A percentile compares a stretch with the other conserved stretches of the same genome.
Conservation (phyloP, 2,113 vertebrate genomes). For the Athene noctua region DNA sequence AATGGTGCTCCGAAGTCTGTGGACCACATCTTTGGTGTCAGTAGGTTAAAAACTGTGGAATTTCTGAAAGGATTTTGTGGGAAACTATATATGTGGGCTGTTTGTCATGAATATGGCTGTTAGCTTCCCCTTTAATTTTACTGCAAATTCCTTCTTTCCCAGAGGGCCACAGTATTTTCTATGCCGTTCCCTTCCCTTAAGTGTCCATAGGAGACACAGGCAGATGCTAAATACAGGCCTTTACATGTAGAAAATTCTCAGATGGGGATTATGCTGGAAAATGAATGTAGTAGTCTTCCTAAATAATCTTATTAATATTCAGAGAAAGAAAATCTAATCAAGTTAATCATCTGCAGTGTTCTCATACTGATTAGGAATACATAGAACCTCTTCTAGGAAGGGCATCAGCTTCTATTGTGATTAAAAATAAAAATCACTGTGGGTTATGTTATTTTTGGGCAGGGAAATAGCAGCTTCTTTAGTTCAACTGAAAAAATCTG, state of each 20-base stretch:
- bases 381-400: not conserved
- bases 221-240: slow-evolving; percentile 3
- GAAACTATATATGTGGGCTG: not conserved
- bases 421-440: not conserved
- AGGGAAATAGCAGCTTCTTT: not conserved
- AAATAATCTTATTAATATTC: slow-evolving; percentile 43
- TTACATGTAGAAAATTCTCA: not conserved
- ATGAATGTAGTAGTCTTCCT: not conserved
- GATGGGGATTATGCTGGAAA: slow-evolving; percentile 1
- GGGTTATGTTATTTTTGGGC: not conserved
- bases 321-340: slow-evolving; percentile 8
- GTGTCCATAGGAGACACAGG: not conserved
- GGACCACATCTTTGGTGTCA: not conserved
- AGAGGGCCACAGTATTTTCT: not conserved
- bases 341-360: slow-evolving; percentile 12
- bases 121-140: not conserved
- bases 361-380: not conserved
- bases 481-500: not conserved
- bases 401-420: not conserved
- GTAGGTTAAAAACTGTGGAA: not conserved
- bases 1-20: not conserved
- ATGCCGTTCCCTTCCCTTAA: not conserved
- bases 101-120: not conserved
- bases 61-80: not conserved
- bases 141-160: not conserved